A percentile compares a stretch with the other conserved stretches of the same genome.
Evolutionary conservation across 2,797 vertebrate species (phyloP).

Genomic region (Parauchenoglanis punctatus): DNA sequence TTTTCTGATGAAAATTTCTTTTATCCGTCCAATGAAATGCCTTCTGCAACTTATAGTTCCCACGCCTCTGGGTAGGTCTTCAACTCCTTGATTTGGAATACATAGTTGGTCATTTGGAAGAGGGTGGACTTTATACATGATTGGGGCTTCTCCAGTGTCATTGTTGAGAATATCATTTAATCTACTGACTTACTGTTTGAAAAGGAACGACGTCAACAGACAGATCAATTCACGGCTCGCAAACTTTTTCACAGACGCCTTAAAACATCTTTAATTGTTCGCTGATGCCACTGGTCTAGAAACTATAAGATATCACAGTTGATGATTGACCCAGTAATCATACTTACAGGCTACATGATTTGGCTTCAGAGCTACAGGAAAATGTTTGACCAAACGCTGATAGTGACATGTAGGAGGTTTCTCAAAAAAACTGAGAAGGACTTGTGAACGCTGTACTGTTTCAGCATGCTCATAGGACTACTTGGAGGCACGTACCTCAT

Average conservation of each 20-base stretch:
- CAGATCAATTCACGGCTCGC: background rate
- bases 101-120: background rate
- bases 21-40: background rate
- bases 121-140: background rate
- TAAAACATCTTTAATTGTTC: background rate
- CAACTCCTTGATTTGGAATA: background rate
- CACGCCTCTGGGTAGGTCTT: background rate
- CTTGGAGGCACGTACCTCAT: constrained; percentile 82
- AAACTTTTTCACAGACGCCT: background rate
- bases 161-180: background rate
- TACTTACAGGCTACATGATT: constrained; percentile 25
- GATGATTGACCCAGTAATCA: background rate
- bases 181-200: background rate
- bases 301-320: background rate
- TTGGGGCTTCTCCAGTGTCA: background rate
- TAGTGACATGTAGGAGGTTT: background rate
- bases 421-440: background rate
- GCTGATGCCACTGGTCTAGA: background rate
- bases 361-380: constrained; percentile 19
- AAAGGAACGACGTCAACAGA: background rate
- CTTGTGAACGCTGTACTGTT: background rate
- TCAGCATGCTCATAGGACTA: background rate
- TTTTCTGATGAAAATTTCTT: background rate
- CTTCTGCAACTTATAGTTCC: background rate
- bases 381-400: background rate